Base-by-base conservation (phyloP, 2,113 vertebrate species). In the Ploceus nigricollis region DNA sequence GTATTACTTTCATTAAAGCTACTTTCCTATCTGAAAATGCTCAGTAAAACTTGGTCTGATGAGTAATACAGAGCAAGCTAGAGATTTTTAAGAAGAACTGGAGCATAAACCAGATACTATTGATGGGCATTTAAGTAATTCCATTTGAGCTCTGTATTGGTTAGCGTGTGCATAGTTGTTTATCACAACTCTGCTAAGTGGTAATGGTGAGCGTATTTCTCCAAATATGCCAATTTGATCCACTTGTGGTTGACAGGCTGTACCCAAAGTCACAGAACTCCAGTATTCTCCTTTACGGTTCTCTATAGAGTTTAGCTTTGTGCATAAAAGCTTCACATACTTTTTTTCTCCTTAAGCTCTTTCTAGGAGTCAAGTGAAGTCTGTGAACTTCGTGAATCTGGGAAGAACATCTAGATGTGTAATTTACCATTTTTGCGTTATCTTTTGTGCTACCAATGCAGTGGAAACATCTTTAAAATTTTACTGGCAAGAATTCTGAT, bases 301-400 rank as follows among this genome's bases (percentile, higher is more conserved):
- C 24, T 77, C 42, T 40, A 0, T 47, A 6, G 35, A 40, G 6
- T 39, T 50, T 10, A 79, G 11, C 44, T 40, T 53, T 23, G 45
- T 3, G 13, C 79, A 5, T 23, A 16, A 77, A 76, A 89, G 11
- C 15, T 47, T 75, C 0, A 7, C 0, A 0, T 64, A 3, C 33
- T 51, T 82, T 80, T 87, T 76, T 39, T 12, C 10, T 11, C 8
- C 16, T 72, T n/a, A 48, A 56, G 28, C 19, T 72, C 3, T 80
- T 94, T 61, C 37, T 27, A 22, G 48, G 19, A 73, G 37, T 72
- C 18, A 35, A 15, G n/a, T 73, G 27, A 58, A 78, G 12, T 25
- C 51, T 54, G 8, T 89, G 57, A 53, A 48, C 7, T 60, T 80
- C 33, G 11, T 47, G 69, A 10, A 31, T 73, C 39, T n/a, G 28